Conservation (phyloP, 1,140 invertebrate species). For the Macrobrachium nipponense region DNA sequence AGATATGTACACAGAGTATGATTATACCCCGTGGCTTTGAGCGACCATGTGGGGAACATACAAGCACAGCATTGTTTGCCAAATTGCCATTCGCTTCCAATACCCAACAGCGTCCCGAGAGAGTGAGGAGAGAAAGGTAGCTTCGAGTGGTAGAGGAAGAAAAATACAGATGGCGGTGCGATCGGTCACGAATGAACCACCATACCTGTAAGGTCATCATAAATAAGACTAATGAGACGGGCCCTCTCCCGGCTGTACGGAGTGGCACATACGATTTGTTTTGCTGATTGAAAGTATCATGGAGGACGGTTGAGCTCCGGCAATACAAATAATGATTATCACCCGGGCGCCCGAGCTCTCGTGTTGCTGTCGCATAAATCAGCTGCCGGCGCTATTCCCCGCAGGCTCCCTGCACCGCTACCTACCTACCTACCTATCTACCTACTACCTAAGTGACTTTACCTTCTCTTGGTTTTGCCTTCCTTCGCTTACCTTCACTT, state of each 20-base stretch:
- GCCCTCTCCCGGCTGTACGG: constrained; percentile 23
- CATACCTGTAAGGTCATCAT: constrained; percentile 10
- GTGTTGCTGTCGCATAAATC: constrained; percentile 56
- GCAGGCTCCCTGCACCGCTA: constrained; percentile 43
- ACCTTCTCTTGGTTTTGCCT: not conserved
- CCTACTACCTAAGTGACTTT: not conserved
- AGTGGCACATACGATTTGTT: constrained; percentile 60
- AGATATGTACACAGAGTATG: no score
- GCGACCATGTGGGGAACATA: no score
- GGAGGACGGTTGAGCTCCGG: constrained; percentile 46
- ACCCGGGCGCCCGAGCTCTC: constrained; percentile 50
- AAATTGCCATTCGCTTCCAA: no score
- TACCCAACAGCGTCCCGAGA: no score
- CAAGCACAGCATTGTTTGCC: no score
- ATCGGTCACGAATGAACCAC: no score
- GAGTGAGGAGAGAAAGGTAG: no score
- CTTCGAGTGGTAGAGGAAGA: no score
- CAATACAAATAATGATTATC: constrained; percentile 62
- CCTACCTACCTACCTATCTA: constrained; percentile 33
- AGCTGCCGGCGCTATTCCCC: constrained; percentile 45
- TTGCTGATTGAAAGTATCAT: constrained; percentile 59
- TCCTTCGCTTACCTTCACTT: no score
- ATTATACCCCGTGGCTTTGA: no score
- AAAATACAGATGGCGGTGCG: no score
- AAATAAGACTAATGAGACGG: constrained; percentile 49